phyloP scores from a whole-genome alignment of 37 sponge, comb jelly and placozoan genomes.

The Halisarca cf. caerulea region DNA sequence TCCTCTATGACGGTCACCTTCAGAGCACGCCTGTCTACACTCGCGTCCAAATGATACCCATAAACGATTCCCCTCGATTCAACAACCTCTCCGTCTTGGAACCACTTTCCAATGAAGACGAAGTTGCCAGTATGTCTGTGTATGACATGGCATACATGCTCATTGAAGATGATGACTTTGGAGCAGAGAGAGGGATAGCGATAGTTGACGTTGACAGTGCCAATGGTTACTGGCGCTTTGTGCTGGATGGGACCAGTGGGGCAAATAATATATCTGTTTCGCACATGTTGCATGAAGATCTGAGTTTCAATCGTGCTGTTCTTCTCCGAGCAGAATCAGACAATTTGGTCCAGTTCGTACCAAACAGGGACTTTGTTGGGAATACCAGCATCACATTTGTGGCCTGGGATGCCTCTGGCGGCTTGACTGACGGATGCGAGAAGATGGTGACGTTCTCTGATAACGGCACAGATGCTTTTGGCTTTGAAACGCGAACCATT shows the following conservation, averaged over 20 bases:
- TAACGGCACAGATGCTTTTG: constrained; percentile 58
- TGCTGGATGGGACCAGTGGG: background rate
- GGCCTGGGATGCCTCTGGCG: constrained; percentile 84
- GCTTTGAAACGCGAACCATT: constrained; percentile 55
- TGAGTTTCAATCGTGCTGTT: constrained; percentile 33
- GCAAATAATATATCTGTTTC: constrained; percentile 7
- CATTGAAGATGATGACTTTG: constrained; percentile 75
- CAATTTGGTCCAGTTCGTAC: constrained; percentile 79
- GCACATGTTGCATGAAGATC: constrained; percentile 30
- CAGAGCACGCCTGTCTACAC: constrained; percentile 60
- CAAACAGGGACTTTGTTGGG: constrained; percentile 69
- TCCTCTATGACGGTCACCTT: constrained; percentile 69
- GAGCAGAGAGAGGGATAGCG: constrained; percentile 68
- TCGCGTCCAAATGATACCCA: constrained; percentile 38
- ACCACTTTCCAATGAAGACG: constrained; percentile 74
- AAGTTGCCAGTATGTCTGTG: constrained; percentile 67
- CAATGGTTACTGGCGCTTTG: constrained; percentile 79
- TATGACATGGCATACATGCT: constrained; percentile 50
- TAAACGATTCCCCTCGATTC: constrained; percentile 84
- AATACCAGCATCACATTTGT: constrained; percentile 72
- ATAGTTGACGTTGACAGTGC: constrained; percentile 55
- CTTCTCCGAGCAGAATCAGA: constrained; percentile 49
- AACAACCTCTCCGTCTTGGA: constrained; percentile 44
- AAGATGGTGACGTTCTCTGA: constrained; percentile 32
- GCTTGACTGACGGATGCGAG: constrained; percentile 46